A percentile compares a stretch with the other conserved stretches of the same genome.
phyloP scores from a whole-genome alignment of 1,140 invertebrate species.

The Cherax destructor region DNA sequence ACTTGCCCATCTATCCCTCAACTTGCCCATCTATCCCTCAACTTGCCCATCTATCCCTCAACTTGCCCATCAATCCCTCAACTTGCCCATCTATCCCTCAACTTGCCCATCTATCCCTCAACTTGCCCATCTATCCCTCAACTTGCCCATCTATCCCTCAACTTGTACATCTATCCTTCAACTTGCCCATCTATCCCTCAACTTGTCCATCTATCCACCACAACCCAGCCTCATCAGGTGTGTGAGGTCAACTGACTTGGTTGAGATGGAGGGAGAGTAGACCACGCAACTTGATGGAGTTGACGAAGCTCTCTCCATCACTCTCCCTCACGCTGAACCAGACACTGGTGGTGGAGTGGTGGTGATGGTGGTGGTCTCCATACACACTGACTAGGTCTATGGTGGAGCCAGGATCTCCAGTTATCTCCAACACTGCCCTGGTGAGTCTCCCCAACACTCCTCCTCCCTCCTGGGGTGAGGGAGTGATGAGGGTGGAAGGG shows the following conservation, averaged over 20 bases:
- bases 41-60: no score
- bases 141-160: no score
- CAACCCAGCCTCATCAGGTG: no score
- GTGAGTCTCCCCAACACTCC: conserved; percentile 14
- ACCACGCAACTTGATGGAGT: conserved; percentile 8
- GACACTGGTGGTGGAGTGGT: not conserved
- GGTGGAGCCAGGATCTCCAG: not conserved
- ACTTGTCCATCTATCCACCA: no score
- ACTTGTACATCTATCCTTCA: no score
- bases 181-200: no score
- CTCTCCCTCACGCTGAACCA: conserved; percentile 28
- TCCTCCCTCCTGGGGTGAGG: not conserved
- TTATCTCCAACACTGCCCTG: not conserved
- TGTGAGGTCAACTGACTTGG: not conserved
- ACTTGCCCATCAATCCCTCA: no score
- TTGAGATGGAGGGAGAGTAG: conserved; percentile 8
- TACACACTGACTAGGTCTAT: conserved; percentile 37
- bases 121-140: no score
- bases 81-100: no score
- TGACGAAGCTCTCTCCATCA: not conserved
- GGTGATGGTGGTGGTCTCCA: not conserved
- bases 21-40: no score
- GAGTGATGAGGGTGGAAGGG: not conserved
- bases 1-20: no score
- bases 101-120: no score